Conservation (phyloP, 2,888 invertebrate genomes). For the Athetis lepigone region DNA sequence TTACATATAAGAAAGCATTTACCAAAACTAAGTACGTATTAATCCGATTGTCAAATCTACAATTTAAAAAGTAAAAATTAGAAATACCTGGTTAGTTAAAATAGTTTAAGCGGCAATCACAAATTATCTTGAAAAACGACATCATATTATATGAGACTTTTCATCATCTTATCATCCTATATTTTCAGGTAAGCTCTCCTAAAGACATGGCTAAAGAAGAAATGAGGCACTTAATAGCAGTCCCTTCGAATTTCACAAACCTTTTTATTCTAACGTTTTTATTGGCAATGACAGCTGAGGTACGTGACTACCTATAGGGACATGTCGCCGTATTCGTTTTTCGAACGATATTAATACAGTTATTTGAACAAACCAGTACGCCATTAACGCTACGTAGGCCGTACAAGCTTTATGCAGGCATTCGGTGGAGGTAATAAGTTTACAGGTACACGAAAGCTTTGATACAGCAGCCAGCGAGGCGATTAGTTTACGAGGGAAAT, state of each 20-base stretch:
- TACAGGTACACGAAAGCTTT: conserved; percentile 37
- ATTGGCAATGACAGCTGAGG: conserved; percentile 51
- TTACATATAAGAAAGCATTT: neutral
- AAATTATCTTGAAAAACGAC: conserved; percentile 17
- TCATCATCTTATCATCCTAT: conserved; percentile 2
- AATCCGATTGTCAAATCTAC: conserved; percentile 1
- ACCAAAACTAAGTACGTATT: neutral
- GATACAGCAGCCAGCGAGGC: conserved; percentile 19
- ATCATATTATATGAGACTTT: conserved; percentile 12
- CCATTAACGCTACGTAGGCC: conserved; percentile 32
- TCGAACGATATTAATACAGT: conserved; percentile 38
- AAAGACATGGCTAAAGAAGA: conserved; percentile 21
- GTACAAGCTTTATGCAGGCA: conserved; percentile 15
- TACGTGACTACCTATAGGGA: conserved; percentile 48
- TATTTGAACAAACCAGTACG: conserved; percentile 35
- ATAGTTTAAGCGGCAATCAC: conserved; percentile 1
- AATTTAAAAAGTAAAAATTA: neutral
- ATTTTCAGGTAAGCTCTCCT: conserved; percentile 1
- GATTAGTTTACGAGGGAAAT: conserved; percentile 22
- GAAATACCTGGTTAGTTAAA: conserved; percentile 13
- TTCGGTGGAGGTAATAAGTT: conserved; percentile 35
- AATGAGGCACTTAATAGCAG: conserved; percentile 50
- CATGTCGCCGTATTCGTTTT: conserved; percentile 30
- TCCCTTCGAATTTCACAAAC: conserved; percentile 34
- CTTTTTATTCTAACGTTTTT: conserved; percentile 42